Evolutionary conservation across 2,888 invertebrate species (phyloP), one percentile per base, ranked within the genome.

Genomic region (Acleris laterana): DNA sequence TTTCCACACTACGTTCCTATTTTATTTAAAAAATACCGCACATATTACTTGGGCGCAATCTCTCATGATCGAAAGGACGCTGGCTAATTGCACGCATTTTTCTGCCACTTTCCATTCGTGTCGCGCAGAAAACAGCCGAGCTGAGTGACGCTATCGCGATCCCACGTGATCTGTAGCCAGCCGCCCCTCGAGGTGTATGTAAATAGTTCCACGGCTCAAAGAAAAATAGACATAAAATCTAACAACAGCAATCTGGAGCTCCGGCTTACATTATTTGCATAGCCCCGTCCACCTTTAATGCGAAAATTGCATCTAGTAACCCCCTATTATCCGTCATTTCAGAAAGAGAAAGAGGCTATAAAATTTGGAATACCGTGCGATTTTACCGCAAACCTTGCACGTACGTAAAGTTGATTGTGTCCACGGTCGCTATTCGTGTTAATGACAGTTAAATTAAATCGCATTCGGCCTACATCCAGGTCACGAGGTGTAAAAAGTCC

Each of bases 361-460:
- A 63, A 67, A 53, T 53, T 59, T 57, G 32, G 49, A 61, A 42
- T 67, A 22, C 57, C 46, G 65, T 61, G 13, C 62, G 19, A 62
- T 57, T 66, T 25, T 62, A 57, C 51, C 56, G 48, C 62, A 62
- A 57, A 65, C 44, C 13, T 51, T 46, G 51, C 48, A 52, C 20
- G 51, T 62, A 44, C 49, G 53, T 38, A 59, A 67, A 55, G 51
- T 32, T 62, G 62, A 65, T 65, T 62, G 59, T 70, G 62, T 68
- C 55, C 60, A 44, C 60, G 51, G 62, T 55, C 51, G 58, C 65
- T 56, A 68, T 68, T 62, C 58, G 70, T 70, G 70, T 68, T 70
- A 70, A 70, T 60, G 68, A 49, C 55, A 62, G 70, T 59, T 56
- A 70, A 65, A 65, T 70, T 68, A 65, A 70, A 65, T 70, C 70